phyloP scores from a whole-genome alignment of 2,113 vertebrate genomes.

The Geococcyx californianus region DNA sequence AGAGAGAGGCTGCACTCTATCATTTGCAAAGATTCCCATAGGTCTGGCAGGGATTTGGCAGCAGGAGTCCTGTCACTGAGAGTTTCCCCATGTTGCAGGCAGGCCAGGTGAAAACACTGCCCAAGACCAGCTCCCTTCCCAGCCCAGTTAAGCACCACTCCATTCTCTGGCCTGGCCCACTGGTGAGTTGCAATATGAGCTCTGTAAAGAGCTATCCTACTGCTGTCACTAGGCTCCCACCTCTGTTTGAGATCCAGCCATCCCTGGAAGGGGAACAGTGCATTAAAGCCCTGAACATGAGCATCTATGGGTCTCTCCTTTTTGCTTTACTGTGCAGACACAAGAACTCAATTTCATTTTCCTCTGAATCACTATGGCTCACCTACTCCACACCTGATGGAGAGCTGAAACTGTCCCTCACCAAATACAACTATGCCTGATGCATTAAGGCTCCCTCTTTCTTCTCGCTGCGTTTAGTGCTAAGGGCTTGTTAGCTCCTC shows the following conservation, averaged over 20 bases:
- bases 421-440: background rate
- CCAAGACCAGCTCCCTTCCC: background rate
- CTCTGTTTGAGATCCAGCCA: background rate
- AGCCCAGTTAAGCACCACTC: rapidly evolving
- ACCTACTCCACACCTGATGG: background rate
- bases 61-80: background rate
- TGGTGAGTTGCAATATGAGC: background rate
- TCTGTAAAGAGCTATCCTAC: background rate
- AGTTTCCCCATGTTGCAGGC: background rate
- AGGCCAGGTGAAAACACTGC: background rate
- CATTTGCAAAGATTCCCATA: background rate
- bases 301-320: background rate
- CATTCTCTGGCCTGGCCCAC: background rate
- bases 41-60: background rate
- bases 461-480: background rate
- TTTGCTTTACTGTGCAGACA: background rate
- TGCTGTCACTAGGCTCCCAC: background rate
- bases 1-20: background rate
- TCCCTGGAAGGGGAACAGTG: background rate
- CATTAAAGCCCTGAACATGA: no score
- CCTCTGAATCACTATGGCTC: background rate
- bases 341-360: background rate
- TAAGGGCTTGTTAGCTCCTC: background rate
- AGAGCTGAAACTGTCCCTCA: background rate
- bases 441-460: background rate